These are phyloP conservation scores for Pheosia tremula DNA, from an alignment of 2,888 invertebrate species.

Conservation along the genomic window DNA sequence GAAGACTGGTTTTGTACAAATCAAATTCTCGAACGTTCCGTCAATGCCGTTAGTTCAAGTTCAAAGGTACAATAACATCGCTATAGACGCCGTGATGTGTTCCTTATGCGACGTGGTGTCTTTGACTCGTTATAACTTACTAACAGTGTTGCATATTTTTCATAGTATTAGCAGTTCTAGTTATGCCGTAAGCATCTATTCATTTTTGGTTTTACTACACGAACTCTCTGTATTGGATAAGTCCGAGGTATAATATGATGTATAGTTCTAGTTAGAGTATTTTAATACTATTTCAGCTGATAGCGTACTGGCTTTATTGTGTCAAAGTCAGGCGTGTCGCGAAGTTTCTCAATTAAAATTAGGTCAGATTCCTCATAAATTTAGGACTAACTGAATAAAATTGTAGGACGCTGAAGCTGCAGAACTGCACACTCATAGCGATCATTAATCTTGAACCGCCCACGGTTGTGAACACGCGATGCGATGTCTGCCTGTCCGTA, in stretches of 20 bases:
- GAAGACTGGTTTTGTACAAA: neutral
- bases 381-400: slow-evolving; percentile 15
- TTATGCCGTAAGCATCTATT: neutral
- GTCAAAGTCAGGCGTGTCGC: neutral
- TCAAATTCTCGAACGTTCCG: neutral
- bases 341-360: slow-evolving; percentile 7
- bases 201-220: neutral
- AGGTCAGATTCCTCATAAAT: too few species aligned
- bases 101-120: neutral
- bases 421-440: slow-evolving; percentile 13
- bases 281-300: too few species aligned
- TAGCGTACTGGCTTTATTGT: too few species aligned
- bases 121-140: neutral
- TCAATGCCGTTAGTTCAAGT: slow-evolving; percentile 6
- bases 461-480: slow-evolving; percentile 3
- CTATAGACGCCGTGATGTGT: neutral
- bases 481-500: slow-evolving; percentile 9
- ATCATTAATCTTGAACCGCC: slow-evolving; percentile 17
- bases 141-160: neutral
- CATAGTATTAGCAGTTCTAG: neutral
- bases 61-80: slow-evolving; percentile 9
- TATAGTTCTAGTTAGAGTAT: too few species aligned
- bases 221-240: too few species aligned
- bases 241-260: too few species aligned
- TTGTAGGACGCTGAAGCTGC: slow-evolving; percentile 4